Evolutionary conservation across 2,888 invertebrate species (phyloP).

Genomic region (Dicycla oo): DNA sequence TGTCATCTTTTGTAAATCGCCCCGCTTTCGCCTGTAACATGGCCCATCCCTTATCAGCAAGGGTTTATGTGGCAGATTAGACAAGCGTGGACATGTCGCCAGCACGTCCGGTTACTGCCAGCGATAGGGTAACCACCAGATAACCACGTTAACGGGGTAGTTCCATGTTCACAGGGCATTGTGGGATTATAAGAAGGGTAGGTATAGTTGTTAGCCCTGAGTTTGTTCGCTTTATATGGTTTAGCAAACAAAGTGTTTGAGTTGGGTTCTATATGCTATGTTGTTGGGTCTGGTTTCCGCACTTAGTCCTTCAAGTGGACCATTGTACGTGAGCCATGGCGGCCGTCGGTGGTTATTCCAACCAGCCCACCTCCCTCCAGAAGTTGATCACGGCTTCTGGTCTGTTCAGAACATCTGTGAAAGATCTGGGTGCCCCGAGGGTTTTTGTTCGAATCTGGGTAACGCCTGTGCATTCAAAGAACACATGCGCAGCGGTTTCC

Average conservation of each 20-base stretch:
- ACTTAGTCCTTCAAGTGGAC: too few species aligned
- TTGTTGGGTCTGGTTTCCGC: too few species aligned
- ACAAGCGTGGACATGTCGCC: constrained; percentile 34
- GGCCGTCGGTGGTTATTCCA: too few species aligned
- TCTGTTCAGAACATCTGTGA: too few species aligned
- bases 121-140: constrained; percentile 36
- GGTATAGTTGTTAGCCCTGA: background rate
- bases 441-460: too few species aligned
- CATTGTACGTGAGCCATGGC: too few species aligned
- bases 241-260: background rate
- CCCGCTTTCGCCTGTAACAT: constrained; percentile 1
- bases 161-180: constrained; percentile 12
- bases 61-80: constrained; percentile 46
- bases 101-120: constrained; percentile 13
- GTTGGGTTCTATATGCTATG: too few species aligned
- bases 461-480: too few species aligned
- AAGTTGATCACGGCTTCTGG: too few species aligned
- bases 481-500: too few species aligned
- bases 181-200: background rate
- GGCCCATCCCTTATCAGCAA: constrained; percentile 2
- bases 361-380: too few species aligned
- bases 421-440: too few species aligned
- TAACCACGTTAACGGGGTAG: constrained; percentile 35
- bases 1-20: background rate
- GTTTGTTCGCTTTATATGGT: background rate